Conservation (phyloP, 2,797 vertebrate species). For the Nothura maculosa region DNA sequence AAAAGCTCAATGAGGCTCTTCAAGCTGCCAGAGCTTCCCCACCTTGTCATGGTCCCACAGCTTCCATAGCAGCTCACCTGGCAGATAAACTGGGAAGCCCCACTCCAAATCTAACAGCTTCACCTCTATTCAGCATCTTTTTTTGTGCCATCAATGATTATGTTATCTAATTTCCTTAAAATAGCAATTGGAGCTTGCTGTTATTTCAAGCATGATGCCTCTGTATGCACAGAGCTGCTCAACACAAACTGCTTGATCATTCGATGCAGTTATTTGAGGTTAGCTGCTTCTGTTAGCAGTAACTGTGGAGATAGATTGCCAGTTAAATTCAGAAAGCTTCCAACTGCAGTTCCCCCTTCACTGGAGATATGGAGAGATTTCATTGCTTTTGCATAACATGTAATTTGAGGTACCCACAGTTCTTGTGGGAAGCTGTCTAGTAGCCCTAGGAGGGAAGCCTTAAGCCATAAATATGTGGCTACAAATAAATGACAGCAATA, state of each 20-base stretch:
- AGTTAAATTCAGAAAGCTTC: not conserved
- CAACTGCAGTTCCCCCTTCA: not conserved
- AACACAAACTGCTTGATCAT: not conserved
- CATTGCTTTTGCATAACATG: not conserved
- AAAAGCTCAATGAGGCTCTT: not conserved
- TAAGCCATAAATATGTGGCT: not conserved
- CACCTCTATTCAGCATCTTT: not conserved
- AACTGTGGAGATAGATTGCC: not conserved
- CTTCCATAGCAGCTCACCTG: not conserved
- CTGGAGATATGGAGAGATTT: not conserved
- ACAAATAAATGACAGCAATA: not conserved
- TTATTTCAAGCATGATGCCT: not conserved
- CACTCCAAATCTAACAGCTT: not conserved
- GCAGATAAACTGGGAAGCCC: not conserved
- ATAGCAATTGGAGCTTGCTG: not conserved
- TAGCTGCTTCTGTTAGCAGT: not conserved
- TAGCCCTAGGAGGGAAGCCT: not conserved
- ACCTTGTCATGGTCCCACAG: accelerated
- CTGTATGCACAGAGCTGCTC: not conserved
- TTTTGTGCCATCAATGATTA: not conserved
- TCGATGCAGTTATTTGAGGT: not conserved
- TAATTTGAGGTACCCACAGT: not conserved
- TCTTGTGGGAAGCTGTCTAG: not conserved
- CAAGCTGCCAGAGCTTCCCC: not conserved
- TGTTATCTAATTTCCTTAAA: not conserved